Evolutionary conservation across 2,113 vertebrate genomes (phyloP).

Genomic region (Eurystomus gularis): DNA sequence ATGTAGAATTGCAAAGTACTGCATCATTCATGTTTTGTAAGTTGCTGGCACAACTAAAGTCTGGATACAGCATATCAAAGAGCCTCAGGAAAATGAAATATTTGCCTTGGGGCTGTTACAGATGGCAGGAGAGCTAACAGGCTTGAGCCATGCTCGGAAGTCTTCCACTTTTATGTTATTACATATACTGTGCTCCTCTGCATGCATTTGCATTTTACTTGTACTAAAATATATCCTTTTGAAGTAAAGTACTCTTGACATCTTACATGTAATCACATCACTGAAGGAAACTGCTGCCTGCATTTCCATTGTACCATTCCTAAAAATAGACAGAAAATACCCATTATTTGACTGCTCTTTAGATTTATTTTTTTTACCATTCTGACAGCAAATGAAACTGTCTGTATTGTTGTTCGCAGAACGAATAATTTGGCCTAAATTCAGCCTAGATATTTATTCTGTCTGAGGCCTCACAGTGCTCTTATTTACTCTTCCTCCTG

Average conservation of each 20-base stretch:
- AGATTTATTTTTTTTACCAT: not conserved
- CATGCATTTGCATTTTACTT: conserved; percentile 40
- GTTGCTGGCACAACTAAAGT: conserved; percentile 13
- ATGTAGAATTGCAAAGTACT: not conserved
- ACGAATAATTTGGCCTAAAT: not conserved
- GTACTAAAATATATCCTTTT: not conserved
- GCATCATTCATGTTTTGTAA: not conserved
- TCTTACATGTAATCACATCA: not conserved
- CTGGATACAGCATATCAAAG: not conserved
- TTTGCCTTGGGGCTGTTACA: conserved; percentile 37
- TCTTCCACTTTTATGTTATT: conserved; percentile 1
- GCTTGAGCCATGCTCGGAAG: not conserved
- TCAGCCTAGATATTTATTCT: not conserved
- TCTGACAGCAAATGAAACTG: not conserved
- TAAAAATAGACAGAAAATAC: conserved; percentile 28
- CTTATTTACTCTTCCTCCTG: not conserved
- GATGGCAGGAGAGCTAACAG: conserved; percentile 30
- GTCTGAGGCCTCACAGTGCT: not conserved
- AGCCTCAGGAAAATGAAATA: conserved; percentile 9
- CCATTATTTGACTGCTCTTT: not conserved
- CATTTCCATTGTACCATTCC: not conserved
- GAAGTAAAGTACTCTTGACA: conserved; percentile 44
- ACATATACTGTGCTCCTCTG: not conserved
- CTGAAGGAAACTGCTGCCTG: not conserved
- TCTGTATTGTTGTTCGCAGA: not conserved